A percentile compares a stretch with the other conserved stretches of the same genome.
These are phyloP conservation scores for Sylvia atricapilla DNA, from an alignment of 2,113 vertebrate genomes.

Conservation along the genomic window DNA sequence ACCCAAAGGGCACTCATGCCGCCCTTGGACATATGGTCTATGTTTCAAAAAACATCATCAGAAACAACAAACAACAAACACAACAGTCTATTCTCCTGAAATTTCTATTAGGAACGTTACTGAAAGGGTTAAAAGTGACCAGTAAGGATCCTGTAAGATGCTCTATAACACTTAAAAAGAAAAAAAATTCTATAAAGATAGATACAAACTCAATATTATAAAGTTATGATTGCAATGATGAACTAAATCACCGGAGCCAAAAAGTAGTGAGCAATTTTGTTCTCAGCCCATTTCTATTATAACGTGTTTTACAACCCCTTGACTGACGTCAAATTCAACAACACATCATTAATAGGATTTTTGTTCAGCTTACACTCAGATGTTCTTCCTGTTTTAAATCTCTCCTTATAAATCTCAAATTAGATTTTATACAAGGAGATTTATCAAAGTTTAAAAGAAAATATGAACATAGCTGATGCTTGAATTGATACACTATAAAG, in stretches of 20 bases:
- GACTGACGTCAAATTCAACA: constrained; percentile 10
- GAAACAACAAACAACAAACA: not conserved
- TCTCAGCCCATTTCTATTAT: not conserved
- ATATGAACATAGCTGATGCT: not conserved
- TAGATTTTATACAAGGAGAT: constrained; percentile 23
- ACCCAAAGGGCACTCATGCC: not conserved
- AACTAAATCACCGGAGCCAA: not conserved
- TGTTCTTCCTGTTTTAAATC: constrained; percentile 14
- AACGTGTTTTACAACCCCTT: not conserved
- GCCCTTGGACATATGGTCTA: not conserved
- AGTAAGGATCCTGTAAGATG: not conserved
- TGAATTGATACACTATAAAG: not conserved
- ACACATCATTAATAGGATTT: constrained; percentile 19
- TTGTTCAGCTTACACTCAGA: not conserved
- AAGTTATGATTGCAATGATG: not conserved
- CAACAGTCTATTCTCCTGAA: not conserved
- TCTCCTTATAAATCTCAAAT: constrained; percentile 39
- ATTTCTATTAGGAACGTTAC: not conserved
- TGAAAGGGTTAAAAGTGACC: not conserved
- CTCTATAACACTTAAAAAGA: not conserved
- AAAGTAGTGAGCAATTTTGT: not conserved
- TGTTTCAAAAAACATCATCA: not conserved
- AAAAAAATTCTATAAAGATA: not conserved
- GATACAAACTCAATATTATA: not conserved
- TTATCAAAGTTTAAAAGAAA: not conserved